Base-by-base conservation (phyloP, 92 coral and sea anemone species). In the Parazoanthus darwini region DNA sequence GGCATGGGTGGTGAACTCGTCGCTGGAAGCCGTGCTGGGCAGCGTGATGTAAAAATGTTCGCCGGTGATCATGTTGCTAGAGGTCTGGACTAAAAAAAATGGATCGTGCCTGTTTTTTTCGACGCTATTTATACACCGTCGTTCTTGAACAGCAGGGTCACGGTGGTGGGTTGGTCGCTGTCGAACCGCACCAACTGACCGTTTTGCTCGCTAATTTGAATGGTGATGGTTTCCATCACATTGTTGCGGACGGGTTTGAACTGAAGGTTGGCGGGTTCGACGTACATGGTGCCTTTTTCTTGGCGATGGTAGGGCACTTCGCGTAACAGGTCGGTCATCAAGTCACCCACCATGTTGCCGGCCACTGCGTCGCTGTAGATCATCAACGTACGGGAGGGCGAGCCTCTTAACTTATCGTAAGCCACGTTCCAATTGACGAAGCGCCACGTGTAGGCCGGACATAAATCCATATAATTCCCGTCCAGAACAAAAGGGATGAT, bases 21-120 rank as follows among this genome's bases (percentile, higher is more conserved):
- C 86, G 11, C 5, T 14, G 25, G 86, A 81, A 23, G 86, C 43
- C 4, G 73, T 56, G 42, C 86, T 81, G 44, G 86, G 86, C 8
- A 81, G 4, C 29, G 73, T 54, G 39, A 81, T 10, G 73, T 13
- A 54, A 50, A 81, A 81, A 2, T 51, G 86, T 3, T 65, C 73
- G 23, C 35, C 4, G 38, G 63, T 81, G 48, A 44, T 74, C 43
- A 74, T 74, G 78, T 35, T 71, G 9, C 15, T 71, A 26, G 37
- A 71, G 8, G 48, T 18, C 48, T 29, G 48, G 48, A 9, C 79
- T 36, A 26, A 48, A 14, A 14, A 44, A 72, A 25, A 72, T 26
- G 14, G 35, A 72, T 26, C 50, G 22, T 11, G 22, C 79, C 79
- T 36, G 11, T 74, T 38, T 74, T 74, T 74, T 74, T 74, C 39